These are phyloP conservation scores for Ramphastos sulfuratus DNA, from an alignment of 2,113 vertebrate genomes.

Conservation along the genomic window DNA sequence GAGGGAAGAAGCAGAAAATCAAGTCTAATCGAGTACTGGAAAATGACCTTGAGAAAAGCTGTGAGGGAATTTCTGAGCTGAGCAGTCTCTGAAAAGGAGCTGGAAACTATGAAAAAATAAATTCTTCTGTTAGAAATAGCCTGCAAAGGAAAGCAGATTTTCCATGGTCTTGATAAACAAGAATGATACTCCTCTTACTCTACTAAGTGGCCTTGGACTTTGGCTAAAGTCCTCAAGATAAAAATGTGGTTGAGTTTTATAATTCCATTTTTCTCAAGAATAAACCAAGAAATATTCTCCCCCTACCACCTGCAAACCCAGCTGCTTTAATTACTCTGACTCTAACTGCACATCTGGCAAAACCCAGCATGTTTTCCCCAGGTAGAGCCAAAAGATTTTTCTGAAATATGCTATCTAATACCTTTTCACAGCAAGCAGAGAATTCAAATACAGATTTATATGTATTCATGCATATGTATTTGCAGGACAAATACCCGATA, in stretches of 20 bases:
- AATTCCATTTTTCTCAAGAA: not conserved
- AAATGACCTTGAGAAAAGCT: constrained; percentile 35
- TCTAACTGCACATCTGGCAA: constrained; percentile 15
- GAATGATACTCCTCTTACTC: not conserved
- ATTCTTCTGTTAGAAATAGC: not conserved
- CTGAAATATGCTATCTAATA: not conserved
- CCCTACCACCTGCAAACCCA: not conserved
- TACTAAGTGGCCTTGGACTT: not conserved
- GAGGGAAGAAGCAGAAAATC: not conserved
- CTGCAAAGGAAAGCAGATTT: not conserved
- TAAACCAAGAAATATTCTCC: not conserved
- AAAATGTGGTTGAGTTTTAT: not conserved
- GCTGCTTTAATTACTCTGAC: constrained; percentile 10
- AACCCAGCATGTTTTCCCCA: not conserved
- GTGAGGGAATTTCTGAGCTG: not conserved
- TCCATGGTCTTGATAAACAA: not conserved
- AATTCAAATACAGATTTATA: not conserved
- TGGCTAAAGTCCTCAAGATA: not conserved
- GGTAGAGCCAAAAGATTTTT: not conserved
- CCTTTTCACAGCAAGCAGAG: not conserved
- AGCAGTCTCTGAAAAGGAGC: not conserved
- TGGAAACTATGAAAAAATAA: not conserved
- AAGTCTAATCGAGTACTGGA: not conserved
- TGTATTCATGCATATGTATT: not conserved
- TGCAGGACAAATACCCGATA: not conserved